A percentile compares a stretch with the other conserved stretches of the same genome.
phyloP scores from a whole-genome alignment of 2,888 invertebrate species.

The Gibbula magus region DNA sequence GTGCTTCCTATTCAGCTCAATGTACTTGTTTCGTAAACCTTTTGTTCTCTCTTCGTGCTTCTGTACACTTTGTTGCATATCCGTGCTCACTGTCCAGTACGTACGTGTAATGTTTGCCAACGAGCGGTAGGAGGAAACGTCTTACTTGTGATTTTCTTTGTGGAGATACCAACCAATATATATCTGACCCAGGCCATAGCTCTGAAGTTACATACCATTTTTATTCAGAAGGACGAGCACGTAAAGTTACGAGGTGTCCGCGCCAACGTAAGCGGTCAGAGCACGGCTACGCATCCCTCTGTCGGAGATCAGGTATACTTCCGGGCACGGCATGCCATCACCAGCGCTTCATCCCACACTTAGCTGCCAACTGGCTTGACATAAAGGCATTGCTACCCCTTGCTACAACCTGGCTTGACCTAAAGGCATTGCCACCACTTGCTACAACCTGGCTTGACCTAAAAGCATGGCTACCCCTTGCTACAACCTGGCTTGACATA shows the following conservation, averaged over 20 bases:
- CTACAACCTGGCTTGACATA: too few species aligned
- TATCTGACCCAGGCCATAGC: too few species aligned
- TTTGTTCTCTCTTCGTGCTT: background rate
- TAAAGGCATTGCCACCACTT: background rate
- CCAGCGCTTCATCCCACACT: background rate
- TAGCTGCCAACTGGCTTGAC: too few species aligned
- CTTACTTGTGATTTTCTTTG: too few species aligned
- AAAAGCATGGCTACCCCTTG: background rate
- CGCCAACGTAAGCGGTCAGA: slow-evolving; percentile 6
- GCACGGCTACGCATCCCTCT: slow-evolving; percentile 20
- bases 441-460: too few species aligned
- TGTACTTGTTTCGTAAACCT: background rate
- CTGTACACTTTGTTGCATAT: background rate
- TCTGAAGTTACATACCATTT: slow-evolving; percentile 1
- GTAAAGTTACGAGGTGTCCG: slow-evolving; percentile 9
- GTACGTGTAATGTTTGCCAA: too few species aligned
- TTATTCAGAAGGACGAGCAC: slow-evolving; percentile 24
- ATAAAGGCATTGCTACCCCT: too few species aligned
- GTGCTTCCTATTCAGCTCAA: background rate
- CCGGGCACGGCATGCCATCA: background rate
- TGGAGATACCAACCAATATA: too few species aligned
- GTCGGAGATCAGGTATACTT: slow-evolving; percentile 15
- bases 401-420: too few species aligned
- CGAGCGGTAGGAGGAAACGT: too few species aligned
- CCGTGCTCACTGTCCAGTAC: background rate